phyloP scores from a whole-genome alignment of 2,797 vertebrate genomes.

The Onychomys arenicola region DNA sequence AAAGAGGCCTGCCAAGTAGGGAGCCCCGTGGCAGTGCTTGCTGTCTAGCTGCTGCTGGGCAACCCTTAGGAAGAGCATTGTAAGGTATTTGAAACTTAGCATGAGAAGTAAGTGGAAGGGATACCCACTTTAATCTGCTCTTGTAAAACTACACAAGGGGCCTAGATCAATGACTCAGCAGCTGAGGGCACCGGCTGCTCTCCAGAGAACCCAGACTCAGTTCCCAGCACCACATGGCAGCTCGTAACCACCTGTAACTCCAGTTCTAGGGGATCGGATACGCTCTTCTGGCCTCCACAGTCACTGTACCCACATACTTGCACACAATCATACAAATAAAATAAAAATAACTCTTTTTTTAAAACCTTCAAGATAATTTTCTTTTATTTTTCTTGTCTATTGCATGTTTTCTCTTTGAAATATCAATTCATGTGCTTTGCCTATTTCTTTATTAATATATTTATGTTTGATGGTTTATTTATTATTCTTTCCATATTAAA shows the following conservation, averaged over 20 bases:
- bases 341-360: neutral
- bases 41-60: neutral
- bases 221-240: neutral
- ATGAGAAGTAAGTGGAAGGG: neutral
- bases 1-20: neutral
- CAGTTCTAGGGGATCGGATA: neutral
- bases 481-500: conserved; percentile 48
- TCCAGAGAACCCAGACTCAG: neutral
- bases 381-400: neutral
- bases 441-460: neutral
- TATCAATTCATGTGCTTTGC: neutral
- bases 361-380: neutral
- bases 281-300: neutral
- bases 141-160: conserved; percentile 10
- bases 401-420: conserved; percentile 52
- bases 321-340: neutral
- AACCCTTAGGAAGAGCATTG: neutral
- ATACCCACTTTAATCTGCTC: neutral
- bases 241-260: neutral
- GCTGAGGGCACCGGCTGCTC: neutral
- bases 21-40: neutral
- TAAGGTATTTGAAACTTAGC: conserved; percentile 42
- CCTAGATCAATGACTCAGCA: neutral
- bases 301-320: neutral
- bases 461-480: conserved; percentile 3